Conservation (phyloP, 2,797 vertebrate species). For the Taenioides sp. region DNA sequence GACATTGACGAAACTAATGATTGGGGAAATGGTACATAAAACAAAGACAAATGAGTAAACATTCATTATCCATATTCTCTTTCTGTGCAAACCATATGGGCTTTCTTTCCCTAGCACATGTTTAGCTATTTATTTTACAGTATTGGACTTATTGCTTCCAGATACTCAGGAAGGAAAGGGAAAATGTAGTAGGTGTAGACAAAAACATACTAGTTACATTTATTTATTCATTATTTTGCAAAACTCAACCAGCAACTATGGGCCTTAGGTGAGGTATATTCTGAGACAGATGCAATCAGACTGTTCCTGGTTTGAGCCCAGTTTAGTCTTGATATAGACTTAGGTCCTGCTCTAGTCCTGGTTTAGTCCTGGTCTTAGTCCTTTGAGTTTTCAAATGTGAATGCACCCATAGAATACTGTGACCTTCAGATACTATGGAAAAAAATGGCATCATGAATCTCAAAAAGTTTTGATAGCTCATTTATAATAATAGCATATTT, state of each 20-base stretch:
- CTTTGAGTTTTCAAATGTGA: background rate
- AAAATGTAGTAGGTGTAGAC: background rate
- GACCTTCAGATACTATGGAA: too few species aligned
- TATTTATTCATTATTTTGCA: background rate
- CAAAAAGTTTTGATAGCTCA: too few species aligned
- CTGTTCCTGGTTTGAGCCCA: background rate
- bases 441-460: too few species aligned
- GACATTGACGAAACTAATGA: constrained; percentile 1
- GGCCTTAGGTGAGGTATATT: background rate
- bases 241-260: background rate
- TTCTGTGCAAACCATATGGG: constrained; percentile 1
- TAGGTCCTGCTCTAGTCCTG: background rate
- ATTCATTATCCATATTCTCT: constrained; percentile 8
- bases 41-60: constrained; percentile 12
- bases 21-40: constrained; percentile 5
- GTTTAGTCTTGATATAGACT: background rate
- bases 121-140: constrained; percentile 10
- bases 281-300: background rate
- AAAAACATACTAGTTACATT: background rate
- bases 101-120: constrained; percentile 7
- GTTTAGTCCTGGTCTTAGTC: background rate
- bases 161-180: constrained; percentile 1
- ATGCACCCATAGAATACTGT: too few species aligned
- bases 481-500: too few species aligned
- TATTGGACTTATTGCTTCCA: constrained; percentile 11